phyloP scores from a whole-genome alignment of 1,140 invertebrate species.

The Battus philenor region DNA sequence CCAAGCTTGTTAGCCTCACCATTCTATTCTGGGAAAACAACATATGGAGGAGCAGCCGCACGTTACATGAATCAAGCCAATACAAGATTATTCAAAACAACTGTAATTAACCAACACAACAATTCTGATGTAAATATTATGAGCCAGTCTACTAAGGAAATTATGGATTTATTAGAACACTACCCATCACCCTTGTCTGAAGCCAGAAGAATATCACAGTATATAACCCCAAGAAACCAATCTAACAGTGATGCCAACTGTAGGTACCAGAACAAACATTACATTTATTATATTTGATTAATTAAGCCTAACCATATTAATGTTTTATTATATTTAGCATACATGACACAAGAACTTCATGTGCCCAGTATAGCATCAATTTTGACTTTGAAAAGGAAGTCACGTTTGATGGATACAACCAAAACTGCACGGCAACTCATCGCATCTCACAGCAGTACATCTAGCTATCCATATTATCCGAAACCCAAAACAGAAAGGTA shows the following conservation, averaged over 20 bases:
- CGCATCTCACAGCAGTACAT: conserved; percentile 67
- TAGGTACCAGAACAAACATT: no score
- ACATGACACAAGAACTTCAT: conserved; percentile 48
- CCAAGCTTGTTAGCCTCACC: conserved; percentile 76
- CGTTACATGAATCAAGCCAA: conserved; percentile 73
- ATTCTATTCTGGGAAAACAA: conserved; percentile 88
- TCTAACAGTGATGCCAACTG: no score
- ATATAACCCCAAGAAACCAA: conserved; percentile 13
- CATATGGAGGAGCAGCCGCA: conserved; percentile 86
- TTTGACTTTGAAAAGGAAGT: conserved; percentile 77
- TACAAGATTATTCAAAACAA: conserved; percentile 39
- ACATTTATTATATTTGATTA: no score
- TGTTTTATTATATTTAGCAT: conserved; percentile 32
- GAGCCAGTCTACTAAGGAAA: conserved; percentile 78
- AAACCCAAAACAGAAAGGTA: conserved; percentile 39
- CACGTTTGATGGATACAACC: conserved; percentile 79
- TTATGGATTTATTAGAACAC: conserved; percentile 83
- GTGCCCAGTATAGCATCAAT: conserved; percentile 58
- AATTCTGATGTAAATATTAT: conserved; percentile 33
- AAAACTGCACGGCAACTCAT: conserved; percentile 79
- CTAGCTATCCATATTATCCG: conserved; percentile 35
- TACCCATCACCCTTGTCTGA: conserved; percentile 85
- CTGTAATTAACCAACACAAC: conserved; percentile 32
- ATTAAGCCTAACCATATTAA: no score
- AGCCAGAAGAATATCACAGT: conserved; percentile 81